These are phyloP conservation scores for Prolemur simus DNA, from an alignment of 2,113 vertebrate genomes.

Conservation along the genomic window DNA sequence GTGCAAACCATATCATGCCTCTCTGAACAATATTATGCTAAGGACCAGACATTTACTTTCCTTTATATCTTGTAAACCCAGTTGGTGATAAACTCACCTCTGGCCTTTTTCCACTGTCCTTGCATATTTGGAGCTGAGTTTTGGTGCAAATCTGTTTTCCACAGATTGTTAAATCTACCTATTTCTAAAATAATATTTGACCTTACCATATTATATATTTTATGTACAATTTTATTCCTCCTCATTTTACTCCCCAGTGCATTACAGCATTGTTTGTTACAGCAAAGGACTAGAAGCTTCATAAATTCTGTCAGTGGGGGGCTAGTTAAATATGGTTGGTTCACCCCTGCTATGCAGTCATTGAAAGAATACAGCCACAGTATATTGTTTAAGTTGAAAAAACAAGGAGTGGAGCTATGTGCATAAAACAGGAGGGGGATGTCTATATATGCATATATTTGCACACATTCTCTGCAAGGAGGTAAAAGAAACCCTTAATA, in stretches of 20 bases:
- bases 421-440: background rate
- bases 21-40: background rate
- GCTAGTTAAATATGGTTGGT: slow-evolving; percentile 19
- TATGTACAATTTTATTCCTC: slow-evolving; percentile 22
- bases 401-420: background rate
- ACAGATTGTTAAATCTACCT: slow-evolving; percentile 48
- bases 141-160: slow-evolving; percentile 41
- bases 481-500: background rate
- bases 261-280: background rate
- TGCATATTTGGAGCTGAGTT: background rate
- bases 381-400: background rate
- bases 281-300: slow-evolving; percentile 3
- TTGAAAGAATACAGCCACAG: background rate
- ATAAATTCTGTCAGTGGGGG: slow-evolving; percentile 25
- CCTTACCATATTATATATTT: slow-evolving; percentile 40
- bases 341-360: background rate
- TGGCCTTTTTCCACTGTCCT: background rate
- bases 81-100: background rate
- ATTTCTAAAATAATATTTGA: slow-evolving; percentile 59
- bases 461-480: background rate
- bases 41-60: background rate
- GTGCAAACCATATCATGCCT: background rate
- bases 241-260: background rate
- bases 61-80: background rate
- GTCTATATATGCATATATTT: fast-evolving